Percentiles rank a stretch among this genome's conserved stretches.
phyloP scores from a whole-genome alignment of 2,888 invertebrate genomes.

The Diogma glabrata region DNA sequence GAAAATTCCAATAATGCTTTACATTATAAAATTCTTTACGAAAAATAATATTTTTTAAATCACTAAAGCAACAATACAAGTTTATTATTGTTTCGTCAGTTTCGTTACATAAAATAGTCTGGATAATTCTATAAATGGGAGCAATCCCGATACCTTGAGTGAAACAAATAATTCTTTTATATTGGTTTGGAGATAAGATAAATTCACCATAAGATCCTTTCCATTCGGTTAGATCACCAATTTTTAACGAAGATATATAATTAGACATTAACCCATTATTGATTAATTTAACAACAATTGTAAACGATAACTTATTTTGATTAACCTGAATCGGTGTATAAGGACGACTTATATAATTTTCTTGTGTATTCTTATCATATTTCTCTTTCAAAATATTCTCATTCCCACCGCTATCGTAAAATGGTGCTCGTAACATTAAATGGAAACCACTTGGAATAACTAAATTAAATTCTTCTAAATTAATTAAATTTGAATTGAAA shows the following conservation, averaged over 20 bases:
- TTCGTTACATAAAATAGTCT: constrained; percentile 49
- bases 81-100: constrained; percentile 51
- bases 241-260: constrained; percentile 38
- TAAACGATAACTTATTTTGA: constrained; percentile 35
- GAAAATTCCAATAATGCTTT: constrained; percentile 61
- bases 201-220: constrained; percentile 62
- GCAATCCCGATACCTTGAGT: constrained; percentile 69
- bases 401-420: neutral
- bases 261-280: constrained; percentile 45
- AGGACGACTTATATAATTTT: constrained; percentile 22
- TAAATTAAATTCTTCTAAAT: neutral
- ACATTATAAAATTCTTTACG: constrained; percentile 47
- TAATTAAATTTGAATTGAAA: neutral
- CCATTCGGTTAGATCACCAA: constrained; percentile 46
- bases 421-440: constrained; percentile 1
- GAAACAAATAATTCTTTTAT: constrained; percentile 39
- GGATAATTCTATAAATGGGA: constrained; percentile 52
- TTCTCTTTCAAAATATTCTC: neutral
- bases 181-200: constrained; percentile 36
- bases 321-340: constrained; percentile 33
- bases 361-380: neutral
- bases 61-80: constrained; percentile 50
- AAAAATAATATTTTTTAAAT: constrained; percentile 45
- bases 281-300: constrained; percentile 50
- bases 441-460: neutral